Conservation (phyloP, 2,797 vertebrate genomes). For the Anabacerthia variegaticeps region DNA sequence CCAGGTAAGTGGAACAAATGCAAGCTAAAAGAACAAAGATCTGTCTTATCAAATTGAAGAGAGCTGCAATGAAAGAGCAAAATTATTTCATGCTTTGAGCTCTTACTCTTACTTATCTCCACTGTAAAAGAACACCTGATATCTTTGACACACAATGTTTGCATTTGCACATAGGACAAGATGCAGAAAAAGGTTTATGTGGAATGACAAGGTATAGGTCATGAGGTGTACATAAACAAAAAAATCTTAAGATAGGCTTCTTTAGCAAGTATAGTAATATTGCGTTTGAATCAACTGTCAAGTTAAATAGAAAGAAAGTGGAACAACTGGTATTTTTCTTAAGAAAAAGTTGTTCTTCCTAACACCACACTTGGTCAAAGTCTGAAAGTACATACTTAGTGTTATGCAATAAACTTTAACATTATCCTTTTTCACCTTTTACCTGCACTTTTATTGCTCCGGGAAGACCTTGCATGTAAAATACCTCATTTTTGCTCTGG, state of each 20-base stretch:
- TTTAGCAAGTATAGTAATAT: neutral
- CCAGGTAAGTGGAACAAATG: neutral
- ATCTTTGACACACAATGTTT: neutral
- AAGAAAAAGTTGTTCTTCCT: neutral
- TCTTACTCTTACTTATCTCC: neutral
- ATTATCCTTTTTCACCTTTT: slow-evolving; percentile 1
- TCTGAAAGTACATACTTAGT: neutral
- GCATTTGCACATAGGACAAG: neutral
- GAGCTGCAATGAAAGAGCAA: neutral
- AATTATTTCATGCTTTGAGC: neutral
- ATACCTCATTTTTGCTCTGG: neutral
- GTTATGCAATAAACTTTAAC: neutral
- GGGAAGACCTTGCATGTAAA: neutral
- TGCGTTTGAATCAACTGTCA: neutral
- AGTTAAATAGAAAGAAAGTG: neutral
- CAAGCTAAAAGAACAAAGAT: neutral
- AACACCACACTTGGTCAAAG: neutral
- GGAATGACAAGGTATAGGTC: neutral
- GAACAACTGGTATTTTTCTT: neutral
- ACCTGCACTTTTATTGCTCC: neutral
- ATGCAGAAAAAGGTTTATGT: neutral
- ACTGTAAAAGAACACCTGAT: neutral
- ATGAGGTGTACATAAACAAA: neutral
- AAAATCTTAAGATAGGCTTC: neutral
- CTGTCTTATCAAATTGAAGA: accelerated